Conservation (phyloP, 2,888 invertebrate species). For the Cataglyphis livida region DNA sequence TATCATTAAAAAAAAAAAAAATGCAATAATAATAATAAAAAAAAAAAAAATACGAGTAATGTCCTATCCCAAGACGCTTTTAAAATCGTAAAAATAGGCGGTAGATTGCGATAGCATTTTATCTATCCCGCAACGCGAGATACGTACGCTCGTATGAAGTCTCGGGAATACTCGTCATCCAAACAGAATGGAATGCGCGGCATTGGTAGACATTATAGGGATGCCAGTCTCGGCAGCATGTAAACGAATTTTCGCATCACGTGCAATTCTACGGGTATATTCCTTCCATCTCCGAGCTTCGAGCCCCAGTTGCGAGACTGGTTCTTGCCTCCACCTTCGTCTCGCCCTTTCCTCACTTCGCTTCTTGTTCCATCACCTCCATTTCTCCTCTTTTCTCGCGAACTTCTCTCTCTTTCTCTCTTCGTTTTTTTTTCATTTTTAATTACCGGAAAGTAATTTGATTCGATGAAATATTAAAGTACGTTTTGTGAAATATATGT, state of each 20-base stretch:
- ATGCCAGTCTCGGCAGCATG: constrained; percentile 56
- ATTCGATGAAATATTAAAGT: constrained; percentile 8
- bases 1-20: background rate
- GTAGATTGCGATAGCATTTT: background rate
- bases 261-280: constrained; percentile 65
- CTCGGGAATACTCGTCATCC: constrained; percentile 57
- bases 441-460: constrained; percentile 18
- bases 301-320: constrained; percentile 30
- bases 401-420: constrained; percentile 16
- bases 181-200: constrained; percentile 65
- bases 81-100: constrained; percentile 4
- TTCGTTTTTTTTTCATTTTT: constrained; percentile 16
- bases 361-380: constrained; percentile 43
- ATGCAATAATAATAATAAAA: background rate
- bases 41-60: background rate
- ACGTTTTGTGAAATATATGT: background rate
- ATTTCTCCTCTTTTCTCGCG: constrained; percentile 29
- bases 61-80: too few relatives aligned
- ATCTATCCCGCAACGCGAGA: background rate
- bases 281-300: constrained; percentile 45
- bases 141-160: constrained; percentile 50
- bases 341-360: constrained; percentile 4
- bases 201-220: constrained; percentile 65
- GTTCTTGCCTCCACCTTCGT: background rate
- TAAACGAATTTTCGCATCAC: constrained; percentile 75